Base-by-base conservation (phyloP, 1,140 invertebrate species). In the Pseudomyrmex cubaensis region DNA sequence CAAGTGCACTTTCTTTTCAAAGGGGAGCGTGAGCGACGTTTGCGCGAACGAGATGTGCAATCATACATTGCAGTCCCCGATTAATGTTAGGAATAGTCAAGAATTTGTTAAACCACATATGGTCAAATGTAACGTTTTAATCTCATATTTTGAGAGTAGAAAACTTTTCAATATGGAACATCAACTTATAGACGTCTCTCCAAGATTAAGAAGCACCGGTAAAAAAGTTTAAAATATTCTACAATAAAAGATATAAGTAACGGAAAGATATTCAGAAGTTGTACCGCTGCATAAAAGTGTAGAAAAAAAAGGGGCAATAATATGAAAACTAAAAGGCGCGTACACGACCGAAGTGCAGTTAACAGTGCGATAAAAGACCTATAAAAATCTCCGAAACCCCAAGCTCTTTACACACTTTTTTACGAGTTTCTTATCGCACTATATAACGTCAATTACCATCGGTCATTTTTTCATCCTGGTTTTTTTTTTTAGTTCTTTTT, bases 1-100 rank as follows among this genome's bases (percentile, higher is more conserved):
- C 9, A 76, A 76, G 15, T 59, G 64, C 76, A 59, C 54, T 57
- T 78, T 70, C 44, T 61, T 78, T 64, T 13, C 35, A 78, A 50
- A 70, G 7, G 44, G 2, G 74, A 76, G 22, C 12, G 48, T 7
- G 66, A 69, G 9, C 48, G 10, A 73, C 20, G 57, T 82, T n/a
- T 12, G 52, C n/a, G 48, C 48, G 44, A 56, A 13, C n/a, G 13
- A 77, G 10, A 56, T 48, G 8, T 62, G 44, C 13, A 56, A 25
- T 20, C 20, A 20, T 20, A 20, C 20, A 20, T 72, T 22, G 35
- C 48, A 8, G 63, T 44, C 50, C 50, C 15, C 48, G n/a, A 66
- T 62, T 62, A 62, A 62, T 12, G 57, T 12, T 22, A 25, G 5
- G 57, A 61, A 10, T 13, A 12, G 15, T 22, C 9, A 48, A 15